Conservation (phyloP, 2,113 vertebrate genomes). For the Callionymus lyra region DNA sequence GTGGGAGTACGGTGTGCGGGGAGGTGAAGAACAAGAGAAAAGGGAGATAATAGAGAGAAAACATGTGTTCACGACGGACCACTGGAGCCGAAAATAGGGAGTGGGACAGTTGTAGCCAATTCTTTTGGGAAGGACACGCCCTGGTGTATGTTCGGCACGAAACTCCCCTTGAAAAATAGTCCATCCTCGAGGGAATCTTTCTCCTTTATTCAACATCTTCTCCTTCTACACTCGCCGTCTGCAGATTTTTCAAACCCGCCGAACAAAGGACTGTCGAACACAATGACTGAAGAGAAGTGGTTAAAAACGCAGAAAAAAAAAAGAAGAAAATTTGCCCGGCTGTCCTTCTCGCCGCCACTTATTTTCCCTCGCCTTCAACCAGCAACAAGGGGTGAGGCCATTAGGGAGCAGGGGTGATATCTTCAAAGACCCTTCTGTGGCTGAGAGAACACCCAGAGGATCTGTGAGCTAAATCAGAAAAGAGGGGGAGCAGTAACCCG, state of each 20-base stretch:
- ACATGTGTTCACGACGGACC: constrained; percentile 45
- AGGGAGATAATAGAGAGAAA: constrained; percentile 34
- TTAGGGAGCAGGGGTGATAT: constrained; percentile 49
- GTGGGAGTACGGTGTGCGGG: too few species aligned
- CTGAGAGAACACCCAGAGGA: constrained; percentile 41
- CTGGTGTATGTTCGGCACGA: constrained; percentile 48
- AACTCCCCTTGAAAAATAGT: constrained; percentile 36
- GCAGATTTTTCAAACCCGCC: too few species aligned
- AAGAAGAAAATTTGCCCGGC: too few species aligned
- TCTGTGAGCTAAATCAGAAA: constrained; percentile 34
- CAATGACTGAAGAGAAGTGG: too few species aligned
- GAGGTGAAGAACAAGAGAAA: neutral
- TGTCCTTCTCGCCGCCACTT: neutral
- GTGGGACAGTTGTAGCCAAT: constrained; percentile 33
- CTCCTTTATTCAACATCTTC: too few species aligned
- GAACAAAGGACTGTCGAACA: too few species aligned
- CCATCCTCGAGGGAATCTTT: constrained; percentile 38
- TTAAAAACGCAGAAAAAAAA: too few species aligned
- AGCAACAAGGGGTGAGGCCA: constrained; percentile 33
- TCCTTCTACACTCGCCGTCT: too few species aligned
- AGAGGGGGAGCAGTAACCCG: too few species aligned
- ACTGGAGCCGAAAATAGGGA: constrained; percentile 58
- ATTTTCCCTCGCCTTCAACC: constrained; percentile 11
- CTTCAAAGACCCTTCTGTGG: constrained; percentile 49
- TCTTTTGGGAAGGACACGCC: constrained; percentile 55